Percentiles rank a stretch among this genome's conserved stretches.
Conservation (phyloP, 2,888 invertebrate genomes). For the Bhutanitis thaidina region DNA sequence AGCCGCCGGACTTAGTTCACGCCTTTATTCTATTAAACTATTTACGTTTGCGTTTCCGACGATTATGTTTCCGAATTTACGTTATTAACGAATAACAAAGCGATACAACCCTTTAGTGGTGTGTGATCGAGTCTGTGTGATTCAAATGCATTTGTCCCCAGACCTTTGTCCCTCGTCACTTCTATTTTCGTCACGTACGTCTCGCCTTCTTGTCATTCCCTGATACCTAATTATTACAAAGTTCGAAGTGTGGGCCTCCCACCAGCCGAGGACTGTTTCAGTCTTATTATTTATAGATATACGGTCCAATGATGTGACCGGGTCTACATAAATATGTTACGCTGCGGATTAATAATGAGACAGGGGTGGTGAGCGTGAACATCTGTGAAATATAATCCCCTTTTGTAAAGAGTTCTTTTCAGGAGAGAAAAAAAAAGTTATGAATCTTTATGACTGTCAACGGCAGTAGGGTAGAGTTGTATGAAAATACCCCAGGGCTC, state of each 20-base stretch:
- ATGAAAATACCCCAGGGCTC: not conserved
- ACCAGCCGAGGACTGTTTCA: conserved; percentile 23
- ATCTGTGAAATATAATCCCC: conserved; percentile 18
- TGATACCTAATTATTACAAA: conserved; percentile 15
- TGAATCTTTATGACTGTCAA: not conserved
- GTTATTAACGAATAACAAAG: not conserved
- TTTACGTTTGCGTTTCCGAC: not conserved
- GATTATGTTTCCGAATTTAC: not conserved
- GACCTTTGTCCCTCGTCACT: conserved; percentile 15
- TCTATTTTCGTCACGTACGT: conserved; percentile 8
- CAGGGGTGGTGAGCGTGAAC: conserved; percentile 6
- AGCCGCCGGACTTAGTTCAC: conserved; percentile 2
- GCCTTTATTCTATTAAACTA: not conserved
- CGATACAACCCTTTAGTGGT: not conserved
- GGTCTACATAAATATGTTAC: conserved; percentile 15
- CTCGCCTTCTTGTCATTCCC: conserved; percentile 9
- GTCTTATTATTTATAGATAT: conserved; percentile 19
- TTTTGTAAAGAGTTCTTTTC: conserved; percentile 9
- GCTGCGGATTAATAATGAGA: conserved; percentile 9
- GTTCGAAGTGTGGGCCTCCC: conserved; percentile 22
- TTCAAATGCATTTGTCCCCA: conserved; percentile 3
- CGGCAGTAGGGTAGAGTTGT: not conserved
- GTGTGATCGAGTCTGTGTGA: not conserved
- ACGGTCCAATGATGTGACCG: conserved; percentile 8
- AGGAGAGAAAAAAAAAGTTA: conserved; percentile 1